Percentiles rank a stretch among this genome's conserved stretches.
Conservation (phyloP, 2,797 vertebrate species). For the Otolemur crassicaudatus region DNA sequence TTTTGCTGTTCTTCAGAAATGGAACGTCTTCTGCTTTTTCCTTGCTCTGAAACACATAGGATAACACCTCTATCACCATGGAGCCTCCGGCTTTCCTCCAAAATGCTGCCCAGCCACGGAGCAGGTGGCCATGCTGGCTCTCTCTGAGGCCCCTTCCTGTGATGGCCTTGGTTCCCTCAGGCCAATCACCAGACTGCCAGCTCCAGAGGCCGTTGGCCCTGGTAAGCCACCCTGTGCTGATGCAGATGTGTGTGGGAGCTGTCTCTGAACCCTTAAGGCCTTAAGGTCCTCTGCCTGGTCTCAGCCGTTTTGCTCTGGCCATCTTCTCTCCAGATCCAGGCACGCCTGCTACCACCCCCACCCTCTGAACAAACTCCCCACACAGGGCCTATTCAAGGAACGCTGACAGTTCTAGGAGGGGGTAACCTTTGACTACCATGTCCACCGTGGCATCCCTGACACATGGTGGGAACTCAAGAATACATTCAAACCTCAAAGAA, state of each 20-base stretch:
- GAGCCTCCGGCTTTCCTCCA: neutral
- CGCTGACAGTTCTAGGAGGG: neutral
- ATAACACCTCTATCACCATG: no score
- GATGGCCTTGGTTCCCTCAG: neutral
- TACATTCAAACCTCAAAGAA: slow-evolving; percentile 15
- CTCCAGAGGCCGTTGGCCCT: neutral
- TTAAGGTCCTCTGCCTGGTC: neutral
- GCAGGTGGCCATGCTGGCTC: neutral
- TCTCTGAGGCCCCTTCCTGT: neutral
- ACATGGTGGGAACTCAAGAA: neutral
- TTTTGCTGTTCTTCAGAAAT: neutral
- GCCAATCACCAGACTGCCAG: neutral
- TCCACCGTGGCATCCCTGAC: neutral
- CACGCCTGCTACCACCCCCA: neutral
- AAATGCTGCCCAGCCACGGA: neutral
- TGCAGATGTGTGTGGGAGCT: rapidly evolving
- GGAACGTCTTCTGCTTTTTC: neutral
- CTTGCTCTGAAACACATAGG: neutral
- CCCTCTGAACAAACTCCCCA: neutral
- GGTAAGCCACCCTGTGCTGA: neutral
- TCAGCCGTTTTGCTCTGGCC: neutral
- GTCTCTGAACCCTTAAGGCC: neutral
- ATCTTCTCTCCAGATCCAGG: neutral
- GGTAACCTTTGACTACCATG: neutral
- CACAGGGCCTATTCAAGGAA: neutral